Percentiles rank a stretch among this genome's conserved stretches.
phyloP scores from a whole-genome alignment of 2,797 vertebrate genomes.

The Intellagama lesueurii region DNA sequence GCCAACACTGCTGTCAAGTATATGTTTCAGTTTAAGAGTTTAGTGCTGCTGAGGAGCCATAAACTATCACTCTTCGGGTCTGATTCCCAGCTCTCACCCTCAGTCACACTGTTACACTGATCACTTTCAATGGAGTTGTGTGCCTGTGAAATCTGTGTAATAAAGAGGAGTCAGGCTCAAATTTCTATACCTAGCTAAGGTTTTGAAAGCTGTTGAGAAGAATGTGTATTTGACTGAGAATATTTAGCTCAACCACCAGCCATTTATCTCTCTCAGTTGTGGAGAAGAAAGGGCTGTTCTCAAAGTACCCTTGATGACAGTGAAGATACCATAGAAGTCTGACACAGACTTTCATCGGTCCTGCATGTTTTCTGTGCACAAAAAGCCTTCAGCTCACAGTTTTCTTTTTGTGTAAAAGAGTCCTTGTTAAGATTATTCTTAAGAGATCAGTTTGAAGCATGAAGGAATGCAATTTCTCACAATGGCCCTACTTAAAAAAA shows the following conservation, averaged over 20 bases:
- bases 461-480: conserved; percentile 12
- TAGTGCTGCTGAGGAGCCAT: conserved; percentile 45
- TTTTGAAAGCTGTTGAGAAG: conserved; percentile 58
- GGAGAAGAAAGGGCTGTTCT: conserved; percentile 60
- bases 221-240: conserved; percentile 37
- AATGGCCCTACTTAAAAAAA: not conserved
- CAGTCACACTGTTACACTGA: conserved; percentile 38
- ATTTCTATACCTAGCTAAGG: conserved; percentile 49
- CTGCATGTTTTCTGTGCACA: conserved; percentile 62
- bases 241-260: conserved; percentile 46
- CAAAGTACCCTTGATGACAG: conserved; percentile 53
- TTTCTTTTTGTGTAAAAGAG: conserved; percentile 70
- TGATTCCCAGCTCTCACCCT: not conserved
- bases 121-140: conserved; percentile 33
- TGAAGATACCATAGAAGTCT: conserved; percentile 46
- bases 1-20: conserved; percentile 18
- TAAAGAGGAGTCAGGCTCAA: conserved; percentile 42
- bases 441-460: conserved; percentile 57
- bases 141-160: conserved; percentile 45
- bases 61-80: conserved; percentile 32
- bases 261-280: conserved; percentile 59
- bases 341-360: conserved; percentile 59
- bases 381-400: conserved; percentile 70
- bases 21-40: conserved; percentile 26
- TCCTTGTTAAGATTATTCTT: conserved; percentile 71